A percentile compares a stretch with the other conserved stretches of the same genome.
Evolutionary conservation across 2,888 invertebrate genomes (phyloP).

Genomic region (Lacanobia wlatinum): DNA sequence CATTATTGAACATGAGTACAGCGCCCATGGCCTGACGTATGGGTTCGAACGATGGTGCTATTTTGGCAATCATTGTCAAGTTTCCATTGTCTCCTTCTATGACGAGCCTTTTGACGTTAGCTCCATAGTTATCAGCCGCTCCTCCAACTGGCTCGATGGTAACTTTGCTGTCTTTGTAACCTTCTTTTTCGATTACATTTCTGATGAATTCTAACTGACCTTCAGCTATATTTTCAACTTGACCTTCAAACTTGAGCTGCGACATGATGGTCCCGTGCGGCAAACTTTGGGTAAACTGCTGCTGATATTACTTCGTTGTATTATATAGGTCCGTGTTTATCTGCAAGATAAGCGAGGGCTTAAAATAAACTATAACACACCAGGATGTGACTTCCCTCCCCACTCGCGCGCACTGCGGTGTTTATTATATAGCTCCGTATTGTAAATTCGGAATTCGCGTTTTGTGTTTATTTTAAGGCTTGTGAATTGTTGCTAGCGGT

Average conservation of each 20-base stretch:
- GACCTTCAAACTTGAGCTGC: slow-evolving; percentile 68
- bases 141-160: slow-evolving; percentile 67
- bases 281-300: neutral
- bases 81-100: slow-evolving; percentile 64
- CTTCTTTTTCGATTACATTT: slow-evolving; percentile 68
- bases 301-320: neutral
- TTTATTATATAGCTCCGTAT: too few relatives aligned
- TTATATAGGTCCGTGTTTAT: slow-evolving; percentile 31
- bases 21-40: slow-evolving; percentile 58
- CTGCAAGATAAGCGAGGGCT: slow-evolving; percentile 34
- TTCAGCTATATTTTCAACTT: slow-evolving; percentile 61
- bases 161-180: slow-evolving; percentile 67
- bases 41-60: slow-evolving; percentile 69
- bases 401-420: too few relatives aligned
- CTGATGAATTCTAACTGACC: slow-evolving; percentile 71
- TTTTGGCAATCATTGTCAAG: slow-evolving; percentile 73
- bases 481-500: too few relatives aligned
- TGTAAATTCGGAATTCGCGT: too few relatives aligned
- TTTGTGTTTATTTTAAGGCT: too few relatives aligned
- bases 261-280: slow-evolving; percentile 54
- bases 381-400: too few relatives aligned
- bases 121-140: slow-evolving; percentile 72
- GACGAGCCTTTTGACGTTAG: slow-evolving; percentile 67
- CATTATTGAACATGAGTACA: slow-evolving; percentile 69
- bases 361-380: slow-evolving; percentile 1